Base-by-base conservation (phyloP, 1,140 invertebrate genomes). In the Lycorma delicatula region DNA sequence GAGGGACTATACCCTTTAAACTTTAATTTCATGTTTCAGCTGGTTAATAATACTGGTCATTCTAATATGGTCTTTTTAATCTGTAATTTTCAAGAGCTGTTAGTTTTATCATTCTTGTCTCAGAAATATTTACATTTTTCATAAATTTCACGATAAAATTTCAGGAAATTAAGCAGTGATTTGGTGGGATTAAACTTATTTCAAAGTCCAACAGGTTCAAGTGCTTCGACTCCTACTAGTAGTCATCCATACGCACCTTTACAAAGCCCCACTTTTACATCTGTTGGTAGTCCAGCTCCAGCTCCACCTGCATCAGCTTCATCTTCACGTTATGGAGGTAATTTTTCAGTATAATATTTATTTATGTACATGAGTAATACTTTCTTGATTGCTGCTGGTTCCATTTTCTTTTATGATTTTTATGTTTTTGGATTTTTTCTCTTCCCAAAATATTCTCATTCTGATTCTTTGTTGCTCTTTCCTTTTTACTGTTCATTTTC, bases 221-320 rank as follows among this genome's bases (percentile, higher is more conserved):
- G 87, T 75, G 87, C 91, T 51, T 88, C 91, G 12, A 93, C 91
- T 41, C 91, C 91, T 4, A 89, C 88, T 41, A 84, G 83, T 58
- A 83, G 81, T 66, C 87, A 89, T 76, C 87, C 86, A 0, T 90
- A 90, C 73, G 86, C 85, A 36, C 87, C 87, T 53, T 64, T 78
- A 0, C 76, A 77, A 65, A 79, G 77, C 60, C 78, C 76, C 25
- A 81, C 79, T 48, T 77, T 68, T 65, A 64, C 70, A 23, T 63
- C 61, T 3, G 54, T 46, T 12, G 46, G 26, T 27, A 52, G 38
- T 54, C 59, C 61, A 38, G 50, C 61, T 2, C 51, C 61, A 11
- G 50, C 54, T 31, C 41, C 5, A 44, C 41, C 41, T 3, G n/a
- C n/a, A n/a, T n/a, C n/a, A n/a, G n/a, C n/a, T n/a, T n/a, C n/a